phyloP scores from a whole-genome alignment of 2,888 invertebrate genomes.

The Apamea monoglypha region DNA sequence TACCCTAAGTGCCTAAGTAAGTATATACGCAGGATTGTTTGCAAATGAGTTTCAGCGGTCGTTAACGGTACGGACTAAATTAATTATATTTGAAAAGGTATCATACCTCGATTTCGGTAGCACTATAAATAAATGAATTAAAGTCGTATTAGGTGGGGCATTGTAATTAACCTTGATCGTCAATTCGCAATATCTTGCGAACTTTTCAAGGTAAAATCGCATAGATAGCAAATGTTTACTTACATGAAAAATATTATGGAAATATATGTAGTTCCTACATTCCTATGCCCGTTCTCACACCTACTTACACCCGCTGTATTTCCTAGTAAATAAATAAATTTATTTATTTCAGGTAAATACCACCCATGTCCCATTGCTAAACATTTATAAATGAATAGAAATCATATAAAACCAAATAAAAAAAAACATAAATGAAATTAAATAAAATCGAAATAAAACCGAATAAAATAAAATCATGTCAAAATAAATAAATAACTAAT shows the following conservation, averaged over 20 bases:
- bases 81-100: conserved; percentile 30
- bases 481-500: too few species aligned
- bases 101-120: conserved; percentile 19
- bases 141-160: conserved; percentile 10
- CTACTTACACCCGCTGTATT: neutral
- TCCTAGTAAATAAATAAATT: neutral
- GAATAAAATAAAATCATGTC: neutral
- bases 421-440: too few species aligned
- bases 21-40: too few species aligned
- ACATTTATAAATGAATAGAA: neutral
- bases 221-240: conserved; percentile 20
- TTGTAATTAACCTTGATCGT: conserved; percentile 29
- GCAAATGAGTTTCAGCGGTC: conserved; percentile 15
- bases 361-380: neutral
- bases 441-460: too few species aligned
- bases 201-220: conserved; percentile 31
- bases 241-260: conserved; percentile 9
- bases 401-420: neutral
- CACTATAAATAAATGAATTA: conserved; percentile 27
- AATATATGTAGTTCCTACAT: neutral
- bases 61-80: neutral
- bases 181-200: conserved; percentile 30
- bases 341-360: neutral
- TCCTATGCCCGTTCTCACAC: neutral
- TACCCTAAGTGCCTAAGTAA: too few species aligned